These are phyloP conservation scores for Eunapius fragilis DNA, from an alignment of 37 sponge, comb jelly and placozoan genomes.

Conservation along the genomic window DNA sequence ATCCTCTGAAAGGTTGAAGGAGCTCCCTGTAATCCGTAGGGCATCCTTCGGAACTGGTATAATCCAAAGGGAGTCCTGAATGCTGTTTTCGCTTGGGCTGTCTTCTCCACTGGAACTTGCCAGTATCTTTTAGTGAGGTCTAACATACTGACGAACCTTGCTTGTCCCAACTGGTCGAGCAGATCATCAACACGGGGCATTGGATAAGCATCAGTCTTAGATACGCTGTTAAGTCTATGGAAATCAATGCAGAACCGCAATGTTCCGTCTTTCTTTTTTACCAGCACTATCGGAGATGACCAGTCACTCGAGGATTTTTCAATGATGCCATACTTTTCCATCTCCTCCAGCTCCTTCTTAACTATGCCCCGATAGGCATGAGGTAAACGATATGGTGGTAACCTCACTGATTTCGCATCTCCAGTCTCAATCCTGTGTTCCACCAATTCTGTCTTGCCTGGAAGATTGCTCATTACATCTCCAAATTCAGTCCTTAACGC, in stretches of 20 bases:
- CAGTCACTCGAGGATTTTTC: background rate
- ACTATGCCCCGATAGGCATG: conserved; percentile 23
- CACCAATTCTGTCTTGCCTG: conserved; percentile 23
- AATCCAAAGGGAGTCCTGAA: conserved; percentile 28
- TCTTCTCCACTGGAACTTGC: conserved; percentile 27
- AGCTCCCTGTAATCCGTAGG: conserved; percentile 16
- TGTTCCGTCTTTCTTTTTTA: background rate
- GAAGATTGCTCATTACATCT: conserved; percentile 8
- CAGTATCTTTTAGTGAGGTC: conserved; percentile 5
- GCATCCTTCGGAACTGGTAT: conserved; percentile 31
- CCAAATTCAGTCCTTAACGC: background rate
- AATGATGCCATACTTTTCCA: conserved; percentile 40
- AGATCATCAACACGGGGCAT: conserved; percentile 37
- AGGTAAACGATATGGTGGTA: conserved; percentile 48
- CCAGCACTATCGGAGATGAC: conserved; percentile 26
- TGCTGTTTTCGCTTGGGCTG: conserved; percentile 19
- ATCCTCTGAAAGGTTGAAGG: conserved; percentile 35
- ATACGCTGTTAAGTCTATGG: conserved; percentile 3
- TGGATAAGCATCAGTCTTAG: conserved; percentile 35
- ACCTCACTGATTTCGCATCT: conserved; percentile 23
- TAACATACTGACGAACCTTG: background rate
- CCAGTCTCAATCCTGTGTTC: conserved; percentile 19
- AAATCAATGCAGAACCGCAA: conserved; percentile 20
- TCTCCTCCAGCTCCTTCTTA: conserved; percentile 22
- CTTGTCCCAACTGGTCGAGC: conserved; percentile 13